Base-by-base conservation (phyloP, 2,797 vertebrate genomes). In the Enteromius trimaculatus region DNA sequence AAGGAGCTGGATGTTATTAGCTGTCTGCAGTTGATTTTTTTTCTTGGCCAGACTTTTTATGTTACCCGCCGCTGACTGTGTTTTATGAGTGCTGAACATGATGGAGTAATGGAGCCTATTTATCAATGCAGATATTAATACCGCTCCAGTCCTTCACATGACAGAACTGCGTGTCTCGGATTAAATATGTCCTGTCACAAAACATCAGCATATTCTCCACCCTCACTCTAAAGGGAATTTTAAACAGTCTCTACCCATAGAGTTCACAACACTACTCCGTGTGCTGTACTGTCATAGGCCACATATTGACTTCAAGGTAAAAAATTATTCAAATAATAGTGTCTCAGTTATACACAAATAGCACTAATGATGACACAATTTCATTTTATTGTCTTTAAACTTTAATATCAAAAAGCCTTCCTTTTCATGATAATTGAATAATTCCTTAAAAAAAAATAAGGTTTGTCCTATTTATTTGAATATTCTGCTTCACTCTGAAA, bases 51-150 rank as follows among this genome's bases (percentile, higher is more conserved):
- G 3, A 66, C 60, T 78, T 62, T 85, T 87, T 84, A 76, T 71
- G 77, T 60, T 70, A 49, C 72, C 75, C 19, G 26, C 66, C 51
- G 60, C 84, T 53, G 79, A 82, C 72, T 39, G 53, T 81, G 68
- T 82, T 90, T 85, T 86, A 86, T 53, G 70, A 86, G 80, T 39
- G 42, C 76, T 81, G 78, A 83, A 78, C 71, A 23, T 86, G 81
- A 85, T 83, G 70, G 83, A 86, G 85, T 88, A 87, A 88, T 88
- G 78, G 49, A 80, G 78, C 75, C 86, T 81, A 85, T 91, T 89
- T 85, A 88, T 90, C 86, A 87, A 77, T 75, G 84, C 84, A 79
- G 81, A 86, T 90, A 88, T 89, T 88, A 88, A 89, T 90, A 89
- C 85, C 76, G 39, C 47, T 77, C 78, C 77, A 75, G 74, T 86